Percentiles rank a stretch among this genome's conserved stretches.
Conservation (phyloP, 2,888 invertebrate species). For the Macrosiphum euphorbiae region DNA sequence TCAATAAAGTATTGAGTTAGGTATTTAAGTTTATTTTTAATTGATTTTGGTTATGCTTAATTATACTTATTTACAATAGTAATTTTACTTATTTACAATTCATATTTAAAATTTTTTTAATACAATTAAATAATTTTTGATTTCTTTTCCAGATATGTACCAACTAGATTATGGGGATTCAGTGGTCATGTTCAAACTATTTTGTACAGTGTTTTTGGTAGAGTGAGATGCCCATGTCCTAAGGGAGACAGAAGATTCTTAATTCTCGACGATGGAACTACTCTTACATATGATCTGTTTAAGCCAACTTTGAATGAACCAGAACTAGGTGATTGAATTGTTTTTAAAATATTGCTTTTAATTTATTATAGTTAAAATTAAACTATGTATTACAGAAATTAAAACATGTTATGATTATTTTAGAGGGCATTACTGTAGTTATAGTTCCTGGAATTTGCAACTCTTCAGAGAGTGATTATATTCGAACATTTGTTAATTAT, state of each 20-base stretch:
- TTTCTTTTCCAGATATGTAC: slow-evolving; percentile 81
- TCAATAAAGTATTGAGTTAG: background rate
- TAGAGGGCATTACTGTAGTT: slow-evolving; percentile 89
- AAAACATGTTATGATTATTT: slow-evolving; percentile 67
- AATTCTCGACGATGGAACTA: slow-evolving; percentile 85
- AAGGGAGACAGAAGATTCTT: slow-evolving; percentile 86
- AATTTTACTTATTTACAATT: no score
- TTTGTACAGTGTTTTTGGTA: slow-evolving; percentile 88
- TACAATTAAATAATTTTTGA: background rate
- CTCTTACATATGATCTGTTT: slow-evolving; percentile 92
- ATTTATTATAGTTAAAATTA: background rate
- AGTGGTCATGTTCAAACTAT: slow-evolving; percentile 96
- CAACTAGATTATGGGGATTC: slow-evolving; percentile 93
- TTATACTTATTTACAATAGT: background rate
- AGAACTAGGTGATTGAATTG: slow-evolving; percentile 31
- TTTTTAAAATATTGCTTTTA: background rate
- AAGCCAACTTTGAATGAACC: slow-evolving; percentile 74
- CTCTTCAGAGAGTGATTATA: slow-evolving; percentile 94
- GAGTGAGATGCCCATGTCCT: slow-evolving; percentile 90
- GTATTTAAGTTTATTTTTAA: background rate
- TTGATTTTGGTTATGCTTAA: background rate
- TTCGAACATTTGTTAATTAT: slow-evolving; percentile 92
- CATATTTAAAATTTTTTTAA: background rate
- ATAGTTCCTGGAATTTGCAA: slow-evolving; percentile 95
- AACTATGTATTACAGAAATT: background rate